Percentiles rank a stretch among this genome's conserved stretches.
These are phyloP conservation scores for Morpho helenor DNA, from an alignment of 2,888 invertebrate species.

Conservation along the genomic window DNA sequence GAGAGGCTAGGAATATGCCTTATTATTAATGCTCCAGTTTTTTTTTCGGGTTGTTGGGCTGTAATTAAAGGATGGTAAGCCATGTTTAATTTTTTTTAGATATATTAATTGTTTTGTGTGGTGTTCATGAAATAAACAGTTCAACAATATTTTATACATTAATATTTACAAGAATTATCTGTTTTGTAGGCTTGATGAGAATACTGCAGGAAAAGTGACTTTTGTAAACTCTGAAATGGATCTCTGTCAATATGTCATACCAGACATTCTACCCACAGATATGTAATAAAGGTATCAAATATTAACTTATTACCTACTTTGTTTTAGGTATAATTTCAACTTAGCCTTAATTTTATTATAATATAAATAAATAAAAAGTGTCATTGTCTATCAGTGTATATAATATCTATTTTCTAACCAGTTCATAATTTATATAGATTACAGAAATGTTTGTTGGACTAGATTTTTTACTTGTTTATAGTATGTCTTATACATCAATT, in stretches of 20 bases:
- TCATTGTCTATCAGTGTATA: no score
- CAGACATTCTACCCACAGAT: constrained; percentile 86
- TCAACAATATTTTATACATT: no score
- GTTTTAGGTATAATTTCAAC: neutral
- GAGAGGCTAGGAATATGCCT: constrained; percentile 88
- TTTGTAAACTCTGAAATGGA: constrained; percentile 85
- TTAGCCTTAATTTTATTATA: neutral
- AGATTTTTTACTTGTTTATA: no score
- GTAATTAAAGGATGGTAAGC: constrained; percentile 86
- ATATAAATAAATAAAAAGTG: neutral
- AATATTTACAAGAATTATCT: no score
- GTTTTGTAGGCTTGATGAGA: constrained; percentile 84
- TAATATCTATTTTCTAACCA: no score
- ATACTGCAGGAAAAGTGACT: constrained; percentile 86
- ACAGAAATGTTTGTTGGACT: no score
- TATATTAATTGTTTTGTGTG: no score
- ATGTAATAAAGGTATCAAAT: constrained; percentile 62
- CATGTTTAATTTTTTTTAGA: no score
- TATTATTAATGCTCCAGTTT: constrained; percentile 84
- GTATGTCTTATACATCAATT: no score
- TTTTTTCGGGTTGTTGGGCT: constrained; percentile 89
- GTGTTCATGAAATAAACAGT: no score
- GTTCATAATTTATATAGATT: no score
- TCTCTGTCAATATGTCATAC: constrained; percentile 86
- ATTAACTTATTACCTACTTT: neutral